Conservation (phyloP, 2,797 vertebrate species). For the Erpetoichthys calabaricus region DNA sequence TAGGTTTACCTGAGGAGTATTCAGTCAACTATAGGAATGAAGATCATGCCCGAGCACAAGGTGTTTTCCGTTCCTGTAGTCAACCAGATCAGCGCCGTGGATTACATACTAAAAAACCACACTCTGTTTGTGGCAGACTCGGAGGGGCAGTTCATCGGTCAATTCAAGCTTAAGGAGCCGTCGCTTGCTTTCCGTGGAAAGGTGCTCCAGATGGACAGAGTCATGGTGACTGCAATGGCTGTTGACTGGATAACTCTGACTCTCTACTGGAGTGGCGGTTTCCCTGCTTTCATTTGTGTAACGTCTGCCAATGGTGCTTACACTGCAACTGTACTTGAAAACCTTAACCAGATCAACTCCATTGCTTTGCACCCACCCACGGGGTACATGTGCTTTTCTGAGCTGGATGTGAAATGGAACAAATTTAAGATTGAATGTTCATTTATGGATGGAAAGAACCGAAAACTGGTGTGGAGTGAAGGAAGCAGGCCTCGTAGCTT, state of each 20-base stretch:
- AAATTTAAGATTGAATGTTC: conserved; percentile 47
- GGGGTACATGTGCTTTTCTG: conserved; percentile 61
- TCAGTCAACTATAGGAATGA: conserved; percentile 25
- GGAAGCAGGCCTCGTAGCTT: conserved; percentile 50
- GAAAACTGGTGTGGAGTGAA: conserved; percentile 53
- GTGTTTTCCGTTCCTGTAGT: conserved; percentile 44
- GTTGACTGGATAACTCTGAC: conserved; percentile 78
- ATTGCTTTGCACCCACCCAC: conserved; percentile 57
- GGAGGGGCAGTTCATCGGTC: conserved; percentile 39
- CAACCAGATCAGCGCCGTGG: conserved; percentile 41
- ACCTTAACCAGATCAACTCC: conserved; percentile 39
- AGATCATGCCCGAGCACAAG: conserved; percentile 39
- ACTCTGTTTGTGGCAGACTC: conserved; percentile 57
- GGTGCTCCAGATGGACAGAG: conserved; percentile 42
- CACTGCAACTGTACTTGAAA: conserved; percentile 40
- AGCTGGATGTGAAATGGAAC: conserved; percentile 4
- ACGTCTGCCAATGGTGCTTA: conserved; percentile 38
- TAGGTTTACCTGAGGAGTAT: conserved; percentile 65
- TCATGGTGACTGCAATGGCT: conserved; percentile 45
- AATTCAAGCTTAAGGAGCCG: conserved; percentile 43
- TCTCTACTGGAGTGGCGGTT: conserved; percentile 69
- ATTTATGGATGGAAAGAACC: conserved; percentile 65
- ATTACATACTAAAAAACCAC: conserved; percentile 43
- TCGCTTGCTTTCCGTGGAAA: conserved; percentile 36
- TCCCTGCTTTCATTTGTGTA: conserved; percentile 43